Base-by-base conservation (phyloP, 1,140 invertebrate genomes). In the Choristoneura fumiferana region DNA sequence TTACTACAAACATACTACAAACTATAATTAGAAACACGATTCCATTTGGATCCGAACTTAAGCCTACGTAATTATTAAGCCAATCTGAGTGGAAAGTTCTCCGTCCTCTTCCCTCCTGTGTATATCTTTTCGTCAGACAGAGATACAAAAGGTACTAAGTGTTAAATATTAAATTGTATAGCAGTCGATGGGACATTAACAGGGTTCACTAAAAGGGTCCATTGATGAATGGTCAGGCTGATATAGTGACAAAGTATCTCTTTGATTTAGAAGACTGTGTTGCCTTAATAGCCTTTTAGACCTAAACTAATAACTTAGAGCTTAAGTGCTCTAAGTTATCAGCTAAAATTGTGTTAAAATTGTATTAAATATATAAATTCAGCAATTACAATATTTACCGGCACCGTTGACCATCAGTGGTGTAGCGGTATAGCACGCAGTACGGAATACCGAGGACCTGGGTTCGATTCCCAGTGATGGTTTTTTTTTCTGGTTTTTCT, bases 171-270 rank as follows among this genome's bases (percentile, higher is more conserved):
- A 22, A 49, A 29, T 12, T 29, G 22, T 12, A 49, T 33, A 33
- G 40, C 43, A 49, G 43, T 33, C 43, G 43, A 49, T 49, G 43
- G 43, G 2, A 49, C 43, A 49, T 49, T 49, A 49, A 49, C 43
- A 49, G n/a, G 10, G 43, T 33, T 49, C 43, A 12, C 43, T 49
- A 49, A 49, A 49, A 49, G 43, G 43, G 43, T 49, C 43, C 43
- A 49, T 49, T 49, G 43, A 49, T 29, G 17, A 29, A 29, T 33
- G 40, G 17, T 45, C n/a, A 9, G 17, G 43, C 2, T 33, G 9
- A 4, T 49, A 12, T 29, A 12, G 8, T 8, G 17, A 45, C 10
- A 39, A 3, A 45, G 40, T 45, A 9, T 10, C 18, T 22, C 9
- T 9, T 22, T 45, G 10, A 8, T 1, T 5, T 10, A 18, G 18